Conservation (phyloP, 2,888 invertebrate genomes). For the Conops quadrifasciatus region DNA sequence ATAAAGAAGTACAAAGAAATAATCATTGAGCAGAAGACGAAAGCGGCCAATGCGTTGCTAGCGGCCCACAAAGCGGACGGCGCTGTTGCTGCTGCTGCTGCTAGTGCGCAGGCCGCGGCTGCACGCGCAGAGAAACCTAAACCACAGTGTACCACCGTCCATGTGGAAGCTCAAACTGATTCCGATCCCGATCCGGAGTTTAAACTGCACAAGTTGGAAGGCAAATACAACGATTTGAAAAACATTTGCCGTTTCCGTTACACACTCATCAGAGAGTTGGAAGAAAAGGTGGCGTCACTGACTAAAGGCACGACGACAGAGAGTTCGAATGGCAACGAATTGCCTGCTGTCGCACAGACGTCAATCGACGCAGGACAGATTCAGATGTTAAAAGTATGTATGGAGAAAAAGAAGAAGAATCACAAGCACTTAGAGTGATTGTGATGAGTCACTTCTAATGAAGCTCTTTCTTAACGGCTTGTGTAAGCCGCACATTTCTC, state of each 20-base stretch:
- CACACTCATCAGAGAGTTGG: conserved; percentile 50
- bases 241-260: conserved; percentile 55
- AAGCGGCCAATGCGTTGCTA: conserved; percentile 38
- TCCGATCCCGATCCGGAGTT: conserved; percentile 47
- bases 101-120: background rate
- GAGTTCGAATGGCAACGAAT: conserved; percentile 42
- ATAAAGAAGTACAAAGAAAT: conserved; percentile 53
- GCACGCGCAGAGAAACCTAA: conserved; percentile 33
- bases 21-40: conserved; percentile 44
- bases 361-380: conserved; percentile 48
- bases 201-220: conserved; percentile 45
- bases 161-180: conserved; percentile 51
- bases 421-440: background rate
- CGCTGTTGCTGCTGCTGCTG: background rate
- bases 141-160: background rate
- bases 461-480: too few relatives aligned
- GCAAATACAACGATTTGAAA: conserved; percentile 54
- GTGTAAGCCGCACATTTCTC: too few relatives aligned
- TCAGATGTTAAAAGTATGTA: conserved; percentile 48
- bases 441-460: background rate
- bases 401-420: background rate
- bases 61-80: conserved; percentile 16
- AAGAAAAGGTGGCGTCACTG: conserved; percentile 44
- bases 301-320: conserved; percentile 45
- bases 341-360: conserved; percentile 20